Evolutionary conservation across 2,888 invertebrate genomes (phyloP).

Genomic region (Drosophila diplacantha): DNA sequence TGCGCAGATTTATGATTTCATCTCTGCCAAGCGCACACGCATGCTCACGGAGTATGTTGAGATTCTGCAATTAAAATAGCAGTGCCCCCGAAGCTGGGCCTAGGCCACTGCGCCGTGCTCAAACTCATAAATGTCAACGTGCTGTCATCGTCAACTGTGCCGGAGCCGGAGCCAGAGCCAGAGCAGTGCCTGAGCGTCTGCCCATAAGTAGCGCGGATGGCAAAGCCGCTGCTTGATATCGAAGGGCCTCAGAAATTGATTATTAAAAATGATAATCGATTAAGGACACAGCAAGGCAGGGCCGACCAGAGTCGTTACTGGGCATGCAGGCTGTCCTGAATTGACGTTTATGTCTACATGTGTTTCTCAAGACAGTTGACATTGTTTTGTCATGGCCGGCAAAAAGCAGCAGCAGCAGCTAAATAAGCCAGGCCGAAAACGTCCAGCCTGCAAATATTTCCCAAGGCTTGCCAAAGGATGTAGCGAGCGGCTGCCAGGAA

Average conservation of each 20-base stretch:
- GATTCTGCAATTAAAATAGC: conserved; percentile 60
- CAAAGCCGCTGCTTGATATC: conserved; percentile 21
- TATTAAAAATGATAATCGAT: conserved; percentile 79
- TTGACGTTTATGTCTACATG: conserved; percentile 77
- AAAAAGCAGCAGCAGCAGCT: conserved; percentile 50
- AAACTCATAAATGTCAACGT: conserved; percentile 66
- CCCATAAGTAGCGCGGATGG: conserved; percentile 48
- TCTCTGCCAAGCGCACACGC: conserved; percentile 27
- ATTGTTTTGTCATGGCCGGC: conserved; percentile 59
- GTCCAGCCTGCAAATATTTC: conserved; percentile 52
- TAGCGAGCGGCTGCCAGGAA: conserved; percentile 36
- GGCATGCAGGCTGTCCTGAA: conserved; percentile 43
- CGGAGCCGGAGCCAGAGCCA: conserved; percentile 7
- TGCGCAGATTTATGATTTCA: conserved; percentile 45
- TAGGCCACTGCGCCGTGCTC: conserved; percentile 20
- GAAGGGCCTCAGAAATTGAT: conserved; percentile 70
- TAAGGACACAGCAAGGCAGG: conserved; percentile 55
- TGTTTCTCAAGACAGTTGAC: conserved; percentile 77
- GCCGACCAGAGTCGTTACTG: conserved; percentile 24
- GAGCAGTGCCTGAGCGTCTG: conserved; percentile 17
- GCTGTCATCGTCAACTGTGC: conserved; percentile 44
- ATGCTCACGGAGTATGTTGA: conserved; percentile 9
- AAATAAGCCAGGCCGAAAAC: conserved; percentile 58
- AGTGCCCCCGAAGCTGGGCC: conserved; percentile 22
- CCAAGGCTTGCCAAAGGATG: conserved; percentile 53